A percentile compares a stretch with the other conserved stretches of the same genome.
phyloP scores from a whole-genome alignment of 2,797 vertebrate genomes.

The Rhinogobio ventralis region DNA sequence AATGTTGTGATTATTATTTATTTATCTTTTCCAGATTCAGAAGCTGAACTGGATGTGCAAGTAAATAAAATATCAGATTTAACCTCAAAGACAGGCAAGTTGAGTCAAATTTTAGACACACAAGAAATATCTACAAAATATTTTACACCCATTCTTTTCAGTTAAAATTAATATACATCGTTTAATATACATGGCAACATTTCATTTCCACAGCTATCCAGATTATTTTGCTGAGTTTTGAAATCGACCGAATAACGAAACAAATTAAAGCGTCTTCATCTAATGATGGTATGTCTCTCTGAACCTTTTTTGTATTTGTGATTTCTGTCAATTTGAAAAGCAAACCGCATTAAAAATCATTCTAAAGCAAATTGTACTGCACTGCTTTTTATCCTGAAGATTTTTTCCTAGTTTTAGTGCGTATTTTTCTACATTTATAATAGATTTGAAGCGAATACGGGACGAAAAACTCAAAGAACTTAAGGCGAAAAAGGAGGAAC shows the following conservation, averaged over 20 bases:
- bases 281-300: not conserved
- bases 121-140: too few relatives aligned
- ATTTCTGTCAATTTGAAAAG: not conserved
- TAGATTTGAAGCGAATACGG: slow-evolving; percentile 11
- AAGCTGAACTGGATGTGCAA: not conserved
- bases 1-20: not conserved
- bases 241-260: slow-evolving; percentile 4
- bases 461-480: slow-evolving; percentile 13
- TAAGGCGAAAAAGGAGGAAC: slow-evolving; percentile 20
- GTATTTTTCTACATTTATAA: not conserved
- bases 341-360: not conserved
- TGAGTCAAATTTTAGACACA: not conserved
- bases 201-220: slow-evolving; percentile 16
- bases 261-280: slow-evolving; percentile 13
- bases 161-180: not conserved
- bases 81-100: slow-evolving; percentile 13
- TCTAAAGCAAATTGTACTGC: not conserved
- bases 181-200: not conserved
- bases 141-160: not conserved
- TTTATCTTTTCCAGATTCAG: not conserved
- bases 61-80: not conserved
- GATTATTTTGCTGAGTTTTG: slow-evolving; percentile 27
- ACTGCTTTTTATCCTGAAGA: too few relatives aligned
- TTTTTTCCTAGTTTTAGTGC: not conserved
- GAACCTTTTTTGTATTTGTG: not conserved